Evolutionary conservation across 2,888 invertebrate species (phyloP).

Genomic region (Amiota mariae): DNA sequence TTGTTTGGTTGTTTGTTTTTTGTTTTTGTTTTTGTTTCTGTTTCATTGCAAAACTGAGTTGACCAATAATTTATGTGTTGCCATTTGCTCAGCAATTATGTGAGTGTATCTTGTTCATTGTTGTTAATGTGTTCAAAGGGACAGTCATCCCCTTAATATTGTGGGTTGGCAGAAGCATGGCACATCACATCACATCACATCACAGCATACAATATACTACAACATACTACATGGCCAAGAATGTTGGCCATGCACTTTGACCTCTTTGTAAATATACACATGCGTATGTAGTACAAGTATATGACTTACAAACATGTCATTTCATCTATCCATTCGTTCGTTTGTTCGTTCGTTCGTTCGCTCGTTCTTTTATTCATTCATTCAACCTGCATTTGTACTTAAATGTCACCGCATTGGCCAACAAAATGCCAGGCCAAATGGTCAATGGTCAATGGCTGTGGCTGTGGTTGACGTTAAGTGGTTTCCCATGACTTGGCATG

Average conservation of each 20-base stretch:
- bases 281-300: not conserved
- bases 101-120: not conserved
- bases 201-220: too few relatives aligned
- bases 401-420: conserved; percentile 45
- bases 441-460: conserved; percentile 29
- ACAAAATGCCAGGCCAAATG: conserved; percentile 28
- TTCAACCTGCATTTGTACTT: conserved; percentile 33
- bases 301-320: conserved; percentile 37
- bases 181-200: conserved; percentile 5
- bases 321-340: conserved; percentile 35
- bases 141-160: not conserved
- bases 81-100: conserved; percentile 71
- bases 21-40: too few relatives aligned
- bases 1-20: conserved; percentile 29
- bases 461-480: conserved; percentile 33
- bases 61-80: conserved; percentile 71
- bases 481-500: conserved; percentile 11
- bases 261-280: conserved; percentile 16
- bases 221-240: too few relatives aligned
- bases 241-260: conserved; percentile 22
- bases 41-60: conserved; percentile 47
- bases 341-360: too few relatives aligned
- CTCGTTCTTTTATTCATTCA: too few relatives aligned
- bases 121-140: too few relatives aligned
- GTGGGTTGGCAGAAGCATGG: not conserved